Evolutionary conservation across 2,797 vertebrate genomes (phyloP).

Genomic region (Enteromius trimaculatus): DNA sequence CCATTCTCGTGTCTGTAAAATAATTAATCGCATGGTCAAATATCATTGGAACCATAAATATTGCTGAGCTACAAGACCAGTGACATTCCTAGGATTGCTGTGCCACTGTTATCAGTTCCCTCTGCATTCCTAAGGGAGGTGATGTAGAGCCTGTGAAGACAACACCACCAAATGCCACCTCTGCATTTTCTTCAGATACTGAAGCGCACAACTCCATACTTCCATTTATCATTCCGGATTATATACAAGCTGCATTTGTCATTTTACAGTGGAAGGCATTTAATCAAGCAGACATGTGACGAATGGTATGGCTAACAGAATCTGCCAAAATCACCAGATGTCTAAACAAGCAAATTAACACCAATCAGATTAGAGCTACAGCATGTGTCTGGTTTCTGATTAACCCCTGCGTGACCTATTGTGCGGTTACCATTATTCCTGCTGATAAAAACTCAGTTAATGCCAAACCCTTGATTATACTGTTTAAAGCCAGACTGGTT

Average conservation of each 20-base stretch:
- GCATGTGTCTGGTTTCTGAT: conserved; percentile 14
- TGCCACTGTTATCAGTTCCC: conserved; percentile 31
- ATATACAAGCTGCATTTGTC: neutral
- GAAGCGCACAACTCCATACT: neutral
- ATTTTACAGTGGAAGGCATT: neutral
- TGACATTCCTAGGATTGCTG: conserved; percentile 22
- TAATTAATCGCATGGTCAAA: neutral
- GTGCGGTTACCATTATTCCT: conserved; percentile 26
- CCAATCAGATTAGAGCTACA: neutral
- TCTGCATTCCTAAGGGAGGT: conserved; percentile 19
- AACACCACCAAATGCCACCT: conserved; percentile 4
- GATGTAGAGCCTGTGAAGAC: conserved; percentile 19
- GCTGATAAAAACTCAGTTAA: conserved; percentile 22
- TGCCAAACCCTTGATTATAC: neutral
- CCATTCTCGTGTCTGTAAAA: neutral
- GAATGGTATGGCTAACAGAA: neutral
- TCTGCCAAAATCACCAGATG: neutral
- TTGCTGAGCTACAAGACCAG: neutral
- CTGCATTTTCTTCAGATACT: neutral
- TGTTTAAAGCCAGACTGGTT: conserved; percentile 59
- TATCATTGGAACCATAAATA: conserved; percentile 24
- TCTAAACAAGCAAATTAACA: neutral
- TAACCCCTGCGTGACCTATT: conserved; percentile 3
- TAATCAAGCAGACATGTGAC: conserved; percentile 11
- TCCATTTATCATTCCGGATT: neutral